Conservation (phyloP, 2,113 vertebrate species). For the Agelaius tricolor region DNA sequence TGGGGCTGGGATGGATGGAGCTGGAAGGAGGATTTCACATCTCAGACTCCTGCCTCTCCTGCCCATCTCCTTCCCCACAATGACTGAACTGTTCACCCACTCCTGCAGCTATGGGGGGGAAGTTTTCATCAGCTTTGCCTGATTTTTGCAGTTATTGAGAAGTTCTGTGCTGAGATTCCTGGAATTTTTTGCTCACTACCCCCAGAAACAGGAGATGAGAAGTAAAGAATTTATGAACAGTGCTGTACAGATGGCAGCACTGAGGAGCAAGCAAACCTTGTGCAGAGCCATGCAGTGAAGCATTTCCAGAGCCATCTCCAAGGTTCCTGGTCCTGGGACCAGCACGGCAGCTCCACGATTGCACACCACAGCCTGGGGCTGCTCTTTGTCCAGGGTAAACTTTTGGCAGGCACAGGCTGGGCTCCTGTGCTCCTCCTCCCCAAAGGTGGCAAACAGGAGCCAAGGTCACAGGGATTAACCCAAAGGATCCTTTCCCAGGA, state of each 20-base stretch:
- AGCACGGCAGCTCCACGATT: not conserved
- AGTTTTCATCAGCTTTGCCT: not conserved
- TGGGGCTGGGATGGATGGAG: too few species aligned
- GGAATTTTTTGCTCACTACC: not conserved
- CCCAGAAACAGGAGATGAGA: not conserved
- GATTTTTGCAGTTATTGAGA: not conserved
- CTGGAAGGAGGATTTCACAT: too few species aligned
- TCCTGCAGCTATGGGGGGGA: not conserved
- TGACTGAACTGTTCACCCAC: not conserved
- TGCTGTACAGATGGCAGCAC: not conserved
- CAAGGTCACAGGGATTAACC: not conserved
- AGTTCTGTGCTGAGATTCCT: not conserved
- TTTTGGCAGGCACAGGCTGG: not conserved
- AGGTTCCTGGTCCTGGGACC: not conserved
- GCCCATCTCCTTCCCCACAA: not conserved
- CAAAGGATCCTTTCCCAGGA: not conserved
- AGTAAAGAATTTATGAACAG: not conserved
- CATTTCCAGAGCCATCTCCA: not conserved
- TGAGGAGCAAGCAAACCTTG: not conserved
- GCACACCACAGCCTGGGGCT: fast-evolving
- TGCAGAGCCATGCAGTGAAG: not conserved
- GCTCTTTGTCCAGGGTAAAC: not conserved
- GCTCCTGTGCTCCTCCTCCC: not conserved
- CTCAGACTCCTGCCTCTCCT: too few species aligned
- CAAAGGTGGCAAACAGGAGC: not conserved